These are phyloP conservation scores for Carposina sasakii DNA, from an alignment of 1,140 invertebrate species.

Conservation along the genomic window DNA sequence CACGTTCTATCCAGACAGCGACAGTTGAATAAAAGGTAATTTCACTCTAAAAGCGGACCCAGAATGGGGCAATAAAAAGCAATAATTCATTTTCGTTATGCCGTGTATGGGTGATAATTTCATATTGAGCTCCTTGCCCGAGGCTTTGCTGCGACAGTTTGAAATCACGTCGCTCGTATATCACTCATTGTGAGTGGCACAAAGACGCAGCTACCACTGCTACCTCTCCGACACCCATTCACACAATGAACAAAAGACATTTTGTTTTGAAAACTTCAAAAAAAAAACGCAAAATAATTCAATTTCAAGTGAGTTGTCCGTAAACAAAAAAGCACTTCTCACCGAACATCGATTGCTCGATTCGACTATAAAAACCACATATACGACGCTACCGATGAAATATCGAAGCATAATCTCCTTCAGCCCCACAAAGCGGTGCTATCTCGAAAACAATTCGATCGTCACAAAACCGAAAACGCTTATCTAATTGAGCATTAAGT, in stretches of 20 bases:
- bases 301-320: slow-evolving; percentile 42
- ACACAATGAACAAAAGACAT: slow-evolving; percentile 58
- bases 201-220: slow-evolving; percentile 52
- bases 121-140: slow-evolving; percentile 45
- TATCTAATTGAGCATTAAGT: slow-evolving; percentile 71
- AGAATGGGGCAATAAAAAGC: slow-evolving; percentile 49
- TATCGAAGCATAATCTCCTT: slow-evolving; percentile 33
- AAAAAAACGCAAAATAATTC: slow-evolving; percentile 59
- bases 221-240: slow-evolving; percentile 55
- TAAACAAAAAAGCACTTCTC: slow-evolving; percentile 40
- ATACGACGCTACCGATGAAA: slow-evolving; percentile 22
- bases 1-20: too few species aligned
- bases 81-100: slow-evolving; percentile 71
- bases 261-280: slow-evolving; percentile 64
- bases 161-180: slow-evolving; percentile 65
- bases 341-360: slow-evolving; percentile 24
- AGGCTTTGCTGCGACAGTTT: slow-evolving; percentile 58
- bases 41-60: slow-evolving; percentile 34
- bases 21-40: slow-evolving; percentile 21
- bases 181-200: slow-evolving; percentile 67
- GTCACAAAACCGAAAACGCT: slow-evolving; percentile 63
- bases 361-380: slow-evolving; percentile 36
- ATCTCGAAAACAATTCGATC: slow-evolving; percentile 62
- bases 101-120: slow-evolving; percentile 66
- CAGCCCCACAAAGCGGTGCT: slow-evolving; percentile 50